Conservation (phyloP, 2,888 invertebrate species). For the Cristatella mucedo region DNA sequence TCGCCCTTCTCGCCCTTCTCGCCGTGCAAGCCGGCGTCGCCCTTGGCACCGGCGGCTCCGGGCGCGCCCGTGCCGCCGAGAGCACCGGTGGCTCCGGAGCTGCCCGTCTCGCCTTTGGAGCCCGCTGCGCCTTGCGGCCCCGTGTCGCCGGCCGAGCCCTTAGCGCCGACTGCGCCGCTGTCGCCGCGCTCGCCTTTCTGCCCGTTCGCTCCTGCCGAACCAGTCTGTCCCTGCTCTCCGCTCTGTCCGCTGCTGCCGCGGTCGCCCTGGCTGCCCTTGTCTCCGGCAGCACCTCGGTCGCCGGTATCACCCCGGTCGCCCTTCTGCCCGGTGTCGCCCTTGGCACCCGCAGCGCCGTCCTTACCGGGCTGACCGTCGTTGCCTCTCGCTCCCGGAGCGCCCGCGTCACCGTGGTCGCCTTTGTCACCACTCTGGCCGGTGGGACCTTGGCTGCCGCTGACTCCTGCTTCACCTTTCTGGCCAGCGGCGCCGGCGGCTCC, state of each 20-base stretch:
- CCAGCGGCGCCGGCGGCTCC: conserved; percentile 1
- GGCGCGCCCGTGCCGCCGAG: conserved; percentile 10
- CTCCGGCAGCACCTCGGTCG: not conserved
- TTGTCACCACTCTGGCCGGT: conserved; percentile 5
- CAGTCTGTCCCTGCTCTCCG: conserved; percentile 1
- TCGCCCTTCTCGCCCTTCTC: conserved; percentile 11
- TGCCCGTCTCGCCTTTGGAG: conserved; percentile 10
- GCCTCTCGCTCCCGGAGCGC: conserved; percentile 1
- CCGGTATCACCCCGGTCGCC: conserved; percentile 6
- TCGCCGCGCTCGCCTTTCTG: conserved; percentile 8
- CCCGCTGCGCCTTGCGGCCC: conserved; percentile 11
- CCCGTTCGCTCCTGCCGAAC: conserved; percentile 7
- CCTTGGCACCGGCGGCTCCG: conserved; percentile 12
- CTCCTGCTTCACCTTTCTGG: not conserved
- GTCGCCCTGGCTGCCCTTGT: not conserved
- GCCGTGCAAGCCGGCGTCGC: conserved; percentile 6
- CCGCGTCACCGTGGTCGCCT: not conserved
- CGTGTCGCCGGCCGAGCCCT: conserved; percentile 11
- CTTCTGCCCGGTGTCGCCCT: not conserved
- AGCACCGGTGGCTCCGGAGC: conserved; percentile 4
- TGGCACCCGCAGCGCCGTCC: conserved; percentile 3
- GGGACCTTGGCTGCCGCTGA: too few relatives aligned
- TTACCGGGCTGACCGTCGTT: conserved; percentile 6
- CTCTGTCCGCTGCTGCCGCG: not conserved
- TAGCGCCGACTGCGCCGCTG: conserved; percentile 10